A percentile compares a stretch with the other conserved stretches of the same genome.
Conservation (phyloP, 2,113 vertebrate genomes). For the Lynx canadensis region DNA sequence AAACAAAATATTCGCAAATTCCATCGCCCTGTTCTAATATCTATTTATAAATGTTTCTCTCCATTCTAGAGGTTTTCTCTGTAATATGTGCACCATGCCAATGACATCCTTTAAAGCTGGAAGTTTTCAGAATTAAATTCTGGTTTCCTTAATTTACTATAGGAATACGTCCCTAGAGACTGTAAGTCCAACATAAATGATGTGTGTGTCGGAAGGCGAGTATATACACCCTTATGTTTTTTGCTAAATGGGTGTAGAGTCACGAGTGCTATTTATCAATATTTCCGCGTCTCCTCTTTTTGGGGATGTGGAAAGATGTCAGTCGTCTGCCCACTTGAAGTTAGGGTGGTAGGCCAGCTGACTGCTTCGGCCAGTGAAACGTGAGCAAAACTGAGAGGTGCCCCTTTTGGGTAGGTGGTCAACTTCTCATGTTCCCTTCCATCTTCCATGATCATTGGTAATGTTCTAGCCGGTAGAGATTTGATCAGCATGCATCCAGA, state of each 20-base stretch:
- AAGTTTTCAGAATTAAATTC: not conserved
- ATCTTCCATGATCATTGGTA: not conserved
- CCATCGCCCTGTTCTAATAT: not conserved
- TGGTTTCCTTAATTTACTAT: not conserved
- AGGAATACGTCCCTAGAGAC: not conserved
- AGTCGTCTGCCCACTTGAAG: not conserved
- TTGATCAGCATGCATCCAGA: not conserved
- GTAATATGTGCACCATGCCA: not conserved
- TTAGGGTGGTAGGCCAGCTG: not conserved
- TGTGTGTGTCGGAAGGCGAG: not conserved
- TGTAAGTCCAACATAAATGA: not conserved
- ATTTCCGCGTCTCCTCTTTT: not conserved
- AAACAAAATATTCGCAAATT: not conserved
- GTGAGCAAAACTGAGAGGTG: not conserved
- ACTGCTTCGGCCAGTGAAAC: conserved; percentile 3
- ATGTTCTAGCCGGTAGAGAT: not conserved
- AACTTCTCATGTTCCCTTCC: not conserved
- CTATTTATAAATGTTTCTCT: not conserved
- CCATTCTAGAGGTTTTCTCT: not conserved
- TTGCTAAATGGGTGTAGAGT: not conserved
- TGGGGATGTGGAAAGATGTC: not conserved
- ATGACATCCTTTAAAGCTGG: conserved; percentile 16
- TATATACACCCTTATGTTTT: not conserved
- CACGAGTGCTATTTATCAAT: not conserved
- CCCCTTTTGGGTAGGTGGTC: not conserved